Evolutionary conservation across 2,888 invertebrate genomes (phyloP).

Genomic region (Sphaeridia pumilis): DNA sequence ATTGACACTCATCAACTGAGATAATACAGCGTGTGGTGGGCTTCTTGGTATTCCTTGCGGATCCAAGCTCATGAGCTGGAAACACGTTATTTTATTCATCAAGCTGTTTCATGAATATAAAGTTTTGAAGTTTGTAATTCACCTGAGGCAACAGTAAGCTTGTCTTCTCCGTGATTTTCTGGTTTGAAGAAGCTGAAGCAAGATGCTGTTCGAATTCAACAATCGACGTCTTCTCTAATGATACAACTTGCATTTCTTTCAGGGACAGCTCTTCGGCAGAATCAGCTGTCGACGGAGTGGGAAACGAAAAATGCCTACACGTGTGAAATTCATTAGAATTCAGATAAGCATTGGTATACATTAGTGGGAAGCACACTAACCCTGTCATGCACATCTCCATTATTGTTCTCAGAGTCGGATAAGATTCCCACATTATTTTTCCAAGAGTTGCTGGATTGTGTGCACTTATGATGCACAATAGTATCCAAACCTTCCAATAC

Average conservation of each 20-base stretch:
- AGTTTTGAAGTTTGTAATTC: too few species aligned
- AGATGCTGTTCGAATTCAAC: constrained; percentile 82
- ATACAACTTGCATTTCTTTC: constrained; percentile 56
- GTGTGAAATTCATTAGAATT: neutral
- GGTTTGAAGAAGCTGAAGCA: constrained; percentile 77
- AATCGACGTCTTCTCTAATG: constrained; percentile 63
- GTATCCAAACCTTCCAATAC: constrained; percentile 91
- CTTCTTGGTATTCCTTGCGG: constrained; percentile 70
- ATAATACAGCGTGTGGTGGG: constrained; percentile 63
- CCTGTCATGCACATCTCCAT: constrained; percentile 97
- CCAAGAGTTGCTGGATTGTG: constrained; percentile 86
- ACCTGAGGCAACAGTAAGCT: constrained; percentile 71
- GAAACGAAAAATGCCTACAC: constrained; percentile 55
- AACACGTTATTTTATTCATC: neutral
- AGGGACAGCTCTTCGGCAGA: constrained; percentile 49
- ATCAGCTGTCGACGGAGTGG: constrained; percentile 51
- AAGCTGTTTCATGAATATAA: neutral
- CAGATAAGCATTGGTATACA: neutral
- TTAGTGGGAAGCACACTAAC: constrained; percentile 42
- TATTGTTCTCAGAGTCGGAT: constrained; percentile 76
- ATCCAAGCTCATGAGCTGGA: constrained; percentile 67
- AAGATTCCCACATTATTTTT: constrained; percentile 71
- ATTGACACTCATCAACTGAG: constrained; percentile 66
- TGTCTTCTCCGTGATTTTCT: constrained; percentile 77
- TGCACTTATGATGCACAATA: constrained; percentile 74